Base-by-base conservation (phyloP, 2,888 invertebrate species). In the Carabus problematicus region DNA sequence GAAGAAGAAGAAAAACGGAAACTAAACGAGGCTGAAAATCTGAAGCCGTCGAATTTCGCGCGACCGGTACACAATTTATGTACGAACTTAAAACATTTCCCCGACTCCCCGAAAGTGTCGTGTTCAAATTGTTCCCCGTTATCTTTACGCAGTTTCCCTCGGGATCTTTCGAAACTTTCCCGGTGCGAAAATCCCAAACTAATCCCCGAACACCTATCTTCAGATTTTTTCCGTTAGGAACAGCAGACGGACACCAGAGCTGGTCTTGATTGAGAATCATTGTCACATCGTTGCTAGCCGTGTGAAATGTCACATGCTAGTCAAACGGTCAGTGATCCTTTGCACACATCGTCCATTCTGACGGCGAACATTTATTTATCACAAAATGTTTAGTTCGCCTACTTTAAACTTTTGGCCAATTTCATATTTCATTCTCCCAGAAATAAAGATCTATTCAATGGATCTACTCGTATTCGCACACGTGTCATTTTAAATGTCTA, bases 131-230 rank as follows among this genome's bases (percentile, higher is more conserved):
- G 29, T 29, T 29, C 29, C n/a, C 14, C 16, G n/a, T 52, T 52
- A 52, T 52, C 18, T 12, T 18, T 11, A 3, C 52, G 19, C 16
- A 18, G 18, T 52, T 52, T 18, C 52, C 52, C 16, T 4, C 14
- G 19, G 18, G 52, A 52, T 52, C 9, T 29, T 29, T 52, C 19
- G 16, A 52, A 52, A 52, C 16, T 52, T 52, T 52, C 18, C 14
- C 1, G 19, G 11, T 54, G 41, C 39, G 49, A 52, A 54, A 42
- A 41, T 42, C 63, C 64, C 61, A 4, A 19, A 58, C 47, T 64
- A 64, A 64, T 64, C 64, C 64, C 29, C 29, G 11, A 39, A 41
- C 43, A 64, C 56, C 56, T 64, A 64, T 64, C 64, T 56, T 39
- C 9, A 45, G 56, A 18, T 56, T 9, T 52, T 55, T 64, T 56